Evolutionary conservation across 1,140 invertebrate genomes (phyloP).

Genomic region (Ganaspis sp.): DNA sequence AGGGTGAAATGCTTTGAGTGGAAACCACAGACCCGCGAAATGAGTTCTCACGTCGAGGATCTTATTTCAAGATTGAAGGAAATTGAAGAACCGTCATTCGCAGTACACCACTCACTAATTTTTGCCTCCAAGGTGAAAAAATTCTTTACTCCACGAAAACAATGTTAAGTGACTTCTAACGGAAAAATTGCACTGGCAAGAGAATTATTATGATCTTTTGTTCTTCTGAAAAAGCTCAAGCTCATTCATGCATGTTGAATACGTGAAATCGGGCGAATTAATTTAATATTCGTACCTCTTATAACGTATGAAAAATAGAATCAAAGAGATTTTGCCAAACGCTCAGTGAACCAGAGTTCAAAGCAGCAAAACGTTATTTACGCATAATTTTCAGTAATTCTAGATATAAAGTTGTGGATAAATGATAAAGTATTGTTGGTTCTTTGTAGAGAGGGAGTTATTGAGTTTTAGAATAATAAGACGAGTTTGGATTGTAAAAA

Average conservation of each 20-base stretch:
- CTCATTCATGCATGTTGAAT: not conserved
- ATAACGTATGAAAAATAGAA: no score
- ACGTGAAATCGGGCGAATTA: not conserved
- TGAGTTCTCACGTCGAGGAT: conserved; percentile 27
- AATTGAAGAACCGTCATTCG: conserved; percentile 30
- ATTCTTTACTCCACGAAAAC: conserved; percentile 13
- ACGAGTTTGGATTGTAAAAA: no score
- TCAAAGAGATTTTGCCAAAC: not conserved
- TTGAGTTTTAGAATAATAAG: no score
- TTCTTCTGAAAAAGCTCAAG: not conserved
- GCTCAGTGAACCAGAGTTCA: not conserved
- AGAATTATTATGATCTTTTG: not conserved
- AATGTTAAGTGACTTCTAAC: not conserved
- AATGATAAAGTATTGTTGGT: no score
- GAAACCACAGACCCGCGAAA: conserved; percentile 29
- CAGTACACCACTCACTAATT: conserved; percentile 26
- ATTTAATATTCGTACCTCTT: not conserved
- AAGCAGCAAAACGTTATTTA: not conserved
- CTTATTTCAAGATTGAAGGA: conserved; percentile 30
- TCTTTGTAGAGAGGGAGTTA: no score
- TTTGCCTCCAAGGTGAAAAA: conserved; percentile 16
- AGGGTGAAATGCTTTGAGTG: conserved; percentile 30
- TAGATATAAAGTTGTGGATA: no score
- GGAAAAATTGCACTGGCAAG: not conserved
- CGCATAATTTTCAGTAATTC: not conserved